Conservation (phyloP, 2,113 vertebrate genomes). For the Chionodraco myersi region DNA sequence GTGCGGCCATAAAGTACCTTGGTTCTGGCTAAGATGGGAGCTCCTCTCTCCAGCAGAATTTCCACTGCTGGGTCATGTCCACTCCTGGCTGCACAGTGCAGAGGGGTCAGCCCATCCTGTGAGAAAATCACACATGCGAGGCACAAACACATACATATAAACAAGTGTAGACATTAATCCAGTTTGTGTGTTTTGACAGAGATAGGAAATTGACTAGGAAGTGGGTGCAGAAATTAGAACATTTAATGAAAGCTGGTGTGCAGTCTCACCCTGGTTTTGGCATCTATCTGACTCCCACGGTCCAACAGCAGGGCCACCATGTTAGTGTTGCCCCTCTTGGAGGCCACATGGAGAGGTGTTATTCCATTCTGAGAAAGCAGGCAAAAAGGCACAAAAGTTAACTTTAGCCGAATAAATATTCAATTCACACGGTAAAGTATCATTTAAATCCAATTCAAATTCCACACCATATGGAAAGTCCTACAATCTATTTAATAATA, state of each 20-base stretch:
- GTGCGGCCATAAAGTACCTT: conserved; percentile 83
- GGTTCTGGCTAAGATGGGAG: conserved; percentile 94
- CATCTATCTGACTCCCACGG: conserved; percentile 95
- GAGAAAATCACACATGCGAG: conserved; percentile 15
- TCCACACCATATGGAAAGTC: neutral
- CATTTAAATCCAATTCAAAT: neutral
- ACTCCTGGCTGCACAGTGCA: conserved; percentile 96
- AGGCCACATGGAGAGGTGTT: conserved; percentile 97
- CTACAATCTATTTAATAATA: neutral
- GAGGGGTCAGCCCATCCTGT: conserved; percentile 95
- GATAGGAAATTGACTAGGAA: neutral
- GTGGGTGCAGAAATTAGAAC: neutral
- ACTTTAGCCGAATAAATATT: neutral
- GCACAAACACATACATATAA: neutral
- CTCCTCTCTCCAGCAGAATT: conserved; percentile 92
- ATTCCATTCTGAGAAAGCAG: conserved; percentile 90
- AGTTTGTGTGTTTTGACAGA: neutral
- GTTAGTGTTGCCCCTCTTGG: conserved; percentile 96
- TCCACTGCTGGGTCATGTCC: conserved; percentile 95
- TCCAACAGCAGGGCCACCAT: conserved; percentile 98
- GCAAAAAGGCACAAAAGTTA: conserved; percentile 26
- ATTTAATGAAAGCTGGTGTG: conserved; percentile 7
- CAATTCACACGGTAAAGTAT: too few species aligned
- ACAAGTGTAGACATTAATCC: neutral
- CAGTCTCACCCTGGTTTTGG: conserved; percentile 94